phyloP scores from a whole-genome alignment of 2,888 invertebrate genomes.

The Nomada hirtipes region DNA sequence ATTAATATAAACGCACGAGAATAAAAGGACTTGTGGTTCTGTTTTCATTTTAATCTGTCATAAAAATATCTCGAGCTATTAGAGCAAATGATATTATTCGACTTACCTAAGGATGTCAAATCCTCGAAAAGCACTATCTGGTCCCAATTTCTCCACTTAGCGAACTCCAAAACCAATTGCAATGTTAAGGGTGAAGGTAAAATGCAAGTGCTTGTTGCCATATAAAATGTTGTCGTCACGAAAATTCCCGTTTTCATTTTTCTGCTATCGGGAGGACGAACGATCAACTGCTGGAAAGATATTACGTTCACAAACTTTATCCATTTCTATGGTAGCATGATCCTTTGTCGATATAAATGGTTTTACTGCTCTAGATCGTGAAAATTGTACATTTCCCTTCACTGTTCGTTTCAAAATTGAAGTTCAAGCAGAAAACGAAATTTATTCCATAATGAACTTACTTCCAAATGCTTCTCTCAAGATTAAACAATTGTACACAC shows the following conservation, averaged over 20 bases:
- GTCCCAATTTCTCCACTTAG: conserved; percentile 86
- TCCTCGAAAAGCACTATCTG: conserved; percentile 85
- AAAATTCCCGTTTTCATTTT: conserved; percentile 39
- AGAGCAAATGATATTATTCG: not conserved
- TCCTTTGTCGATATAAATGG: not conserved
- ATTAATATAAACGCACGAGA: too few relatives aligned
- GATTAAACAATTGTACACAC: too few relatives aligned
- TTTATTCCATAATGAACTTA: too few relatives aligned
- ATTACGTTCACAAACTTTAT: not conserved
- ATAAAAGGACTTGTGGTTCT: too few relatives aligned
- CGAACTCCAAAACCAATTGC: conserved; percentile 85
- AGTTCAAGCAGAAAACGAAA: too few relatives aligned
- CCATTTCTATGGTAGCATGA: not conserved
- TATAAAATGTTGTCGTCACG: conserved; percentile 9
- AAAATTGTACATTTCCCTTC: too few relatives aligned
- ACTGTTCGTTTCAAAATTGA: too few relatives aligned
- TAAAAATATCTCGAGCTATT: not conserved
- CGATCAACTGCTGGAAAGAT: too few relatives aligned
- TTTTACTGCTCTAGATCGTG: too few relatives aligned
- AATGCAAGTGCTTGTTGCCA: conserved; percentile 51
- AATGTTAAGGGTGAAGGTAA: conserved; percentile 80
- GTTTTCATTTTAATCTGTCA: not conserved
- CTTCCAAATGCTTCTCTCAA: too few relatives aligned
- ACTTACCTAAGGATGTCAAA: conserved; percentile 71
- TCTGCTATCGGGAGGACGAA: not conserved